Base-by-base conservation (phyloP, 2,888 invertebrate species). In the Beris morrisii region DNA sequence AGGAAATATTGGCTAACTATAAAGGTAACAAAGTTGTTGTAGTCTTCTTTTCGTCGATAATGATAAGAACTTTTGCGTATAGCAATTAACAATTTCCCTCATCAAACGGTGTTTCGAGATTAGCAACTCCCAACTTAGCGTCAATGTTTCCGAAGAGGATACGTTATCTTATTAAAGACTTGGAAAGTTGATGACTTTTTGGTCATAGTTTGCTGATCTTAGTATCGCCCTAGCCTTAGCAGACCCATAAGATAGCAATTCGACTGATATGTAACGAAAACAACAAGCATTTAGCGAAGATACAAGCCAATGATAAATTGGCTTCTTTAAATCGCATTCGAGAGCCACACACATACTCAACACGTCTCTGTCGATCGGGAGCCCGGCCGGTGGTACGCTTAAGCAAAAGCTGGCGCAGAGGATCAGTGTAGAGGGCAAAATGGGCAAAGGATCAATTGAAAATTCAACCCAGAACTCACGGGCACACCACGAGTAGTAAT, bases 241-340 rank as follows among this genome's bases (percentile, higher is more conserved):
- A 53, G 28, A 45, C 52, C 15, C 44, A 28, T 54, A 30, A 64
- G 64, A 43, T 4, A 45, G 54, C 66, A 67, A 69, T 67, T 67
- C 66, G 67, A 65, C 69, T 9, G 69, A 68, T 68, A 69, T 69
- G 66, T 67, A 69, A 64, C 65, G 61, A 64, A 69, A 69, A 69
- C 69, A 69, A 67, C 69, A 69, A 64, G 69, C 61, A 69, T 69
- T 69, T 69, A 69, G 66, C 67, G 46, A 22, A 69, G 69, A 69
- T 69, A 69, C 69, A 69, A 69, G 66, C 64, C 66, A 69, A 61
- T 61, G 69, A 69, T 69, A 69, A 69, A 67, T 66, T 65, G 56
- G 54, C 54, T 54, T 30, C 53, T 64, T 64, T 65, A 45, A 53
- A 54, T 64, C 31, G 64, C 53, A 53, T 44, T 43, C 65, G 44